Base-by-base conservation (phyloP, 2,113 vertebrate species). In the Bufo gargarizans region DNA sequence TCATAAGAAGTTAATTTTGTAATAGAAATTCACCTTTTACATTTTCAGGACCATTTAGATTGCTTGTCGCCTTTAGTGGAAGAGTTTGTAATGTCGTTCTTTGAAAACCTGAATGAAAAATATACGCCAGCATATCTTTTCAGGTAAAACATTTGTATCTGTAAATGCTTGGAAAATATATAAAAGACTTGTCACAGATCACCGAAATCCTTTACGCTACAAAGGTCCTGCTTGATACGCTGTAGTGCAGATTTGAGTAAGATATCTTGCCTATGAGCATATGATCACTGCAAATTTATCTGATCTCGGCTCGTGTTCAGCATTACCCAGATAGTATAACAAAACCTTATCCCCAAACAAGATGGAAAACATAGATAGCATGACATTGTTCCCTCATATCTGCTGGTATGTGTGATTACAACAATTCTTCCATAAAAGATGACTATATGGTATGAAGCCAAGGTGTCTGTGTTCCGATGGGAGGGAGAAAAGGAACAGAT, bases 41-140 rank as follows among this genome's bases (percentile, higher is more conserved):
- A 14, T 83, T 89, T 92, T 89, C 95, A 99, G 98, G 95, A 95
- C 78, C 94, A 85, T 89, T 90, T 91, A 12, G 93, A 93, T 61
- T 95, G 92, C 88, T 91, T 97, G 87, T 93, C 93, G 84, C 93
- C 95, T 45, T 92, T 98, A 88, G 96, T 99, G 86, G 91, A 96
- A 91, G 96, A 95, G 7, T 99, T 99, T 88, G 91, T 98, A 86
- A 91, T 93, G 91, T 96, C 96, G 10, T 95, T 98, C 69, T 97
- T 97, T 92, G 96, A 98, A 88, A 94, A 93, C 50, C 90, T 94
- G 0, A 92, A 94, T 87, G 93, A 95, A 86, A 91, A 96, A 33
- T 93, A 90, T 82, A 91, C 81, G 82, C 95, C 97, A 3, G 91
- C 96, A 89, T 95, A 97, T 84, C 92, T 98, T 0, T 94, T 99